Base-by-base conservation (phyloP, 2,113 vertebrate species). In the Galeopterus variegatus region DNA sequence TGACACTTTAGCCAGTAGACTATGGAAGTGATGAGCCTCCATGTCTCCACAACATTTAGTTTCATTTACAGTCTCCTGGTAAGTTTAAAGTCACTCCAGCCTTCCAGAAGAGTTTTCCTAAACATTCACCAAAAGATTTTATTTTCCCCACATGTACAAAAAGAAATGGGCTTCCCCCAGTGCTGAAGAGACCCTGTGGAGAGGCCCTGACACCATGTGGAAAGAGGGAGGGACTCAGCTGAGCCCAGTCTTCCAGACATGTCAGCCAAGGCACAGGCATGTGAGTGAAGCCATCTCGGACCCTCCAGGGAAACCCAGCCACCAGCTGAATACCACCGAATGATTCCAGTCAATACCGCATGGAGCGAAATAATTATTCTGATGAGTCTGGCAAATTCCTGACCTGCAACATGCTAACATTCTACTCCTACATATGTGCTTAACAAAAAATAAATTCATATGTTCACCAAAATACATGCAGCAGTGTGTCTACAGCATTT, bases 121-220 rank as follows among this genome's bases (percentile, higher is more conserved):
- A 91, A 87, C 93, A 89, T 92, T 92, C 94, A 90, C 95, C 89
- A 76, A 77, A 64, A 76, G 79, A 72, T 97, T 98, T 97, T 97
- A 96, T 98, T 96, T 98, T 90, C 56, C 94, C 92, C 97, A 97
- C 92, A 92, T 81, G 94, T 81, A 56, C 80, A 94, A 60, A 93
- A 92, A 96, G 92, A 95, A 98, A 97, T 36, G 87, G 76, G 60
- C n/a, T 98, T 97, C 69, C 76, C 58, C 17, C 56, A 69, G 41
- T 75, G 5, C 23, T 64, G 26, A 14, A 81, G 28, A 83, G 24
- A 70, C 26, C 36, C 3, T 2, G 3, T 1, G 8, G 5, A 65
- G 2, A 84, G 41, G 17, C 18, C 58, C 70, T 23, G 8, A 88
- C 36, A 48, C 23, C 56, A 54, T 0, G 0, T 60, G 21, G 13